Evolutionary conservation across 2,888 invertebrate species (phyloP).

Genomic region (Allygus modestus): DNA sequence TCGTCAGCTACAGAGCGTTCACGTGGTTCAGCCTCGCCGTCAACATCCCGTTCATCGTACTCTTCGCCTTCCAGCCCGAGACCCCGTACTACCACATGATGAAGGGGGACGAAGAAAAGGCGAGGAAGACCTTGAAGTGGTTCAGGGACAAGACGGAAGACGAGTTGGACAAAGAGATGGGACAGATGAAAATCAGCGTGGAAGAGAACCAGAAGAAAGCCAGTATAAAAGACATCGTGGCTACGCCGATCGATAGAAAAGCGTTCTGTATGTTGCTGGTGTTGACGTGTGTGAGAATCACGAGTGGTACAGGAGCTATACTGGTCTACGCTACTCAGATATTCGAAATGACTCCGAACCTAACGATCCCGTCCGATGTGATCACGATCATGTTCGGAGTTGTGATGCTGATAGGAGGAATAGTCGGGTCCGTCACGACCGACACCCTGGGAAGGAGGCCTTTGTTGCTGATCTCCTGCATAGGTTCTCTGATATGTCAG

Average conservation of each 20-base stretch:
- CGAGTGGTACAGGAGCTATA: slow-evolving; percentile 66
- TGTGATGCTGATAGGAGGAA: slow-evolving; percentile 62
- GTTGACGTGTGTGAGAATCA: slow-evolving; percentile 13
- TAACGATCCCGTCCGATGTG: slow-evolving; percentile 45
- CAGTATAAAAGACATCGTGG: slow-evolving; percentile 58
- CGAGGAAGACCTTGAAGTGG: slow-evolving; percentile 71
- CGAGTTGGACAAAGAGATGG: slow-evolving; percentile 64
- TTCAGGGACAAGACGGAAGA: slow-evolving; percentile 61
- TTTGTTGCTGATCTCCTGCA: slow-evolving; percentile 66
- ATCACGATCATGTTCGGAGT: slow-evolving; percentile 65
- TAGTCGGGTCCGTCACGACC: slow-evolving; percentile 63
- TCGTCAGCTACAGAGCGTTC: slow-evolving; percentile 73
- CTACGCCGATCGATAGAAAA: slow-evolving; percentile 65
- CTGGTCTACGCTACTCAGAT: slow-evolving; percentile 67
- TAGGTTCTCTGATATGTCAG: slow-evolving; percentile 61
- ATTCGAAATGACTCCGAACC: slow-evolving; percentile 61
- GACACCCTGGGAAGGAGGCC: slow-evolving; percentile 67
- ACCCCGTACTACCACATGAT: slow-evolving; percentile 80
- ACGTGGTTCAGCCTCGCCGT: slow-evolving; percentile 75
- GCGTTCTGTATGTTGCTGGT: slow-evolving; percentile 64
- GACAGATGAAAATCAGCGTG: slow-evolving; percentile 65
- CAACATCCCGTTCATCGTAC: slow-evolving; percentile 76
- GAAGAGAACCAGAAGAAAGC: slow-evolving; percentile 42
- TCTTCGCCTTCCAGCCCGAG: slow-evolving; percentile 80
- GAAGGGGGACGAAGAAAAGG: slow-evolving; percentile 75